Base-by-base conservation (phyloP, 2,797 vertebrate species). In the Ctenopoma multispine region DNA sequence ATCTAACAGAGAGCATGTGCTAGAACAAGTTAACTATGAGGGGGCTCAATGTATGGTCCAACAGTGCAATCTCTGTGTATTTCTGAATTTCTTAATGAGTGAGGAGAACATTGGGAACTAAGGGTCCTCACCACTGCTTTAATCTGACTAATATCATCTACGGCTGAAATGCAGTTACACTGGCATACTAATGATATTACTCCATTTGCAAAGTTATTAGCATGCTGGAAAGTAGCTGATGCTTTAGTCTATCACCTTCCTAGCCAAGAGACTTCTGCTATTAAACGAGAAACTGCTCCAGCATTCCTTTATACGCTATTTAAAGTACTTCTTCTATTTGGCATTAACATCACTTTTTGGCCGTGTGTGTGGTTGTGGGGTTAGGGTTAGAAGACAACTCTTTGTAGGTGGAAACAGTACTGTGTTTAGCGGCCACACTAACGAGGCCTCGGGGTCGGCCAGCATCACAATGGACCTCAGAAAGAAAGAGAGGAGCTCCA, bases 391-490 rank as follows among this genome's bases (percentile, higher is more conserved):
- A n/a, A n/a, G n/a, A n/a, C n/a, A n/a, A n/a, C n/a, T n/a, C n/a
- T n/a, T n/a, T n/a, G n/a, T n/a, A n/a, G n/a, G n/a, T n/a, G n/a
- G n/a, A n/a, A 18, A n/a, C 20, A 50, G 11, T 4, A 2, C 21
- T 20, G 41, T 65, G 20, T 20, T 34, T 10, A 53, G 62, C 20
- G 38, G 12, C 43, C 38, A 58, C 18, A 13, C 21, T 10, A 50
- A 60, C 7, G 10, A 56, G 10, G 18, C 40, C 40, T 14, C 40
- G 13, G 63, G 7, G 15, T 68, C 0, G 14, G 36, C 31, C 50
- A 55, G 18, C 54, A 41, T 27, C 29, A 70, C 51, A 47, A 55
- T 15, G 40, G 43, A 40, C 41, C 49, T 79, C 27, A 61, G 49
- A 49, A 13, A 43, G n/a, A 69, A 7, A 51, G 23, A 58, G 36